These are phyloP conservation scores for Lottia scabra DNA, from an alignment of 2,888 invertebrate genomes.

Conservation along the genomic window DNA sequence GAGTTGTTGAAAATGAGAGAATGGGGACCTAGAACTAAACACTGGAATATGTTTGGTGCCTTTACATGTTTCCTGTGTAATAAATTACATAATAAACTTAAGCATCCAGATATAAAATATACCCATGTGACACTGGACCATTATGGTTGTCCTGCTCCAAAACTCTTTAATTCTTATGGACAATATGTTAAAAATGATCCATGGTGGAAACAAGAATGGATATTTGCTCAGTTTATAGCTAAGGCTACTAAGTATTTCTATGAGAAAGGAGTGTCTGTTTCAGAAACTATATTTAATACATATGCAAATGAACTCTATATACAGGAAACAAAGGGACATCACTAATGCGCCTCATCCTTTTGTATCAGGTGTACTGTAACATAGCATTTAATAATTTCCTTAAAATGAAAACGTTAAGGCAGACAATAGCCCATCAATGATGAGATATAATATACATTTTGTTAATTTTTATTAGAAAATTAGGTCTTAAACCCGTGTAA, in stretches of 20 bases:
- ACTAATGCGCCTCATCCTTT: too few relatives aligned
- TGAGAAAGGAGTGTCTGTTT: not conserved
- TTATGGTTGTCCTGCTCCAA: slow-evolving; percentile 73
- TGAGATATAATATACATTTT: too few relatives aligned
- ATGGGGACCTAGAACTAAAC: slow-evolving; percentile 34
- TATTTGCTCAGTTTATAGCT: not conserved
- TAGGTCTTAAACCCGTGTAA: too few relatives aligned
- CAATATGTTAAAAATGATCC: slow-evolving; percentile 33
- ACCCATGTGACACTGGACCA: slow-evolving; percentile 56
- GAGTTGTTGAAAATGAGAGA: slow-evolving; percentile 40
- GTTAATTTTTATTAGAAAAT: too few relatives aligned
- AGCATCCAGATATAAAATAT: slow-evolving; percentile 37
- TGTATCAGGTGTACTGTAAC: too few relatives aligned
- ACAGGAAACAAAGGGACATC: not conserved
- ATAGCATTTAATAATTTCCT: too few relatives aligned
- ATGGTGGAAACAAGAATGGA: slow-evolving; percentile 24
- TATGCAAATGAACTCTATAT: not conserved
- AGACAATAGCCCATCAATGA: too few relatives aligned
- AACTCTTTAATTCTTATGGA: slow-evolving; percentile 43
- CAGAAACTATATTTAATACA: not conserved
- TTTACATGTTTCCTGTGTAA: slow-evolving; percentile 63
- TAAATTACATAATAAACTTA: slow-evolving; percentile 41
- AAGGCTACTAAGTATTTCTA: not conserved
- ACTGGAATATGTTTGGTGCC: slow-evolving; percentile 36
- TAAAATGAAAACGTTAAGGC: too few relatives aligned